These are phyloP conservation scores for Drosophila chauvacae DNA, from an alignment of 1,140 invertebrate species.

Conservation along the genomic window DNA sequence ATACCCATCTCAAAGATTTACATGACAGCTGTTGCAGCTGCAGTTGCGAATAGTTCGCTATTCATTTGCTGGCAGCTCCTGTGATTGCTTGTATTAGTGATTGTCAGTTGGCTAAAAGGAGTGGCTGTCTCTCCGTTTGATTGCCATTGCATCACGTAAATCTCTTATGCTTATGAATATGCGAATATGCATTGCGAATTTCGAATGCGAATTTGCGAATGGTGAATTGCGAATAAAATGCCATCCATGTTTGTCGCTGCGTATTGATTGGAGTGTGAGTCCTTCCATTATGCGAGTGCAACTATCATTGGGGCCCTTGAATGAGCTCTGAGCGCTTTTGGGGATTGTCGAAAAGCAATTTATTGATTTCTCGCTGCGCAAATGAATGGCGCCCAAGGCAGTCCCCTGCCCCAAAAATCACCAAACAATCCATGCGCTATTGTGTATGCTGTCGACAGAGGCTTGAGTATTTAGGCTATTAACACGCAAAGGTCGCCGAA, in stretches of 20 bases:
- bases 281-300: conserved; percentile 31
- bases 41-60: conserved; percentile 63
- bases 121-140: conserved; percentile 50
- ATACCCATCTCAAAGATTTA: conserved; percentile 57
- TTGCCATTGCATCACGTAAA: conserved; percentile 60
- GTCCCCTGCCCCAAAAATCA: conserved; percentile 2
- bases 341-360: conserved; percentile 54
- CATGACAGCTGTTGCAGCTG: conserved; percentile 66
- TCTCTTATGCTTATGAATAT: conserved; percentile 81
- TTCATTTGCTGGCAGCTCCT: conserved; percentile 66
- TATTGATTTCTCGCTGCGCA: conserved; percentile 64
- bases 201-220: neutral
- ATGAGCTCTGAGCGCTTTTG: conserved; percentile 20
- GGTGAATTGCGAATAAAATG: conserved; percentile 43
- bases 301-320: conserved; percentile 5
- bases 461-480: conserved; percentile 55
- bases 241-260: conserved; percentile 56
- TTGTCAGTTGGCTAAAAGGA: conserved; percentile 41
- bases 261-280: conserved; percentile 60
- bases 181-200: conserved; percentile 22
- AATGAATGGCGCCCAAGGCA: conserved; percentile 27
- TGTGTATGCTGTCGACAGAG: conserved; percentile 50
- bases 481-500: conserved; percentile 75
- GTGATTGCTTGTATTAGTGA: conserved; percentile 73
- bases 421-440: conserved; percentile 26